phyloP scores from a whole-genome alignment of 2,888 invertebrate genomes.

The Conchocele bisecta region DNA sequence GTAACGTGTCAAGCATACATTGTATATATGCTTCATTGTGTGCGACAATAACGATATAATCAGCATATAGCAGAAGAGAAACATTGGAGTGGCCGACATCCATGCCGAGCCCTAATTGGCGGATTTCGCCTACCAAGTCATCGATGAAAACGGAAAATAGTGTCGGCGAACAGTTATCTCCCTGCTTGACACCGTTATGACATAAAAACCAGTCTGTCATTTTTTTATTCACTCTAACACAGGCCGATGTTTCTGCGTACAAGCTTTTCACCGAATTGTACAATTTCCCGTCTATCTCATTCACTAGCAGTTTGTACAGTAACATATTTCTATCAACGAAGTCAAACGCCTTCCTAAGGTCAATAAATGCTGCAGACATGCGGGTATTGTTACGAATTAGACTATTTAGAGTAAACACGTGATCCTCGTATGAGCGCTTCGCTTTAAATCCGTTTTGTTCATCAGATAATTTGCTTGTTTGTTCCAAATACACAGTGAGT shows the following conservation, averaged over 20 bases:
- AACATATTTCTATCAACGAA: constrained; percentile 18
- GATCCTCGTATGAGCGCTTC: constrained; percentile 18
- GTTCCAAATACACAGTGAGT: constrained; percentile 24
- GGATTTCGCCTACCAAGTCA: constrained; percentile 23
- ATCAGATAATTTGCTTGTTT: constrained; percentile 17
- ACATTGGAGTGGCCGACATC: constrained; percentile 10
- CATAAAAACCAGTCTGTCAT: constrained; percentile 31
- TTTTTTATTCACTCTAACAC: constrained; percentile 26
- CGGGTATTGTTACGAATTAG: constrained; percentile 13
- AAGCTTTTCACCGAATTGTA: constrained; percentile 7
- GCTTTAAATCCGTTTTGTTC: constrained; percentile 21
- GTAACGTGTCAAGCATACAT: too few relatives aligned
- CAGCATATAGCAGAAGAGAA: constrained; percentile 22
- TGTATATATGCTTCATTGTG: constrained; percentile 9
- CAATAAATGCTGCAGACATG: constrained; percentile 23
- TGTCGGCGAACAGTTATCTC: constrained; percentile 28
- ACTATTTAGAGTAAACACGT: constrained; percentile 86
- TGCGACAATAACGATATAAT: constrained; percentile 16
- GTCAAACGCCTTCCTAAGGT: constrained; percentile 19
- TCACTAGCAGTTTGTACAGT: constrained; percentile 1
- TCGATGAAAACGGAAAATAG: constrained; percentile 20
- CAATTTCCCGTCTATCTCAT: constrained; percentile 2
- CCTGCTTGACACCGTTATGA: constrained; percentile 16
- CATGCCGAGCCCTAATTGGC: constrained; percentile 19
- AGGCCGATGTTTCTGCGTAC: neutral